Evolutionary conservation across 2,113 vertebrate genomes (phyloP), one percentile per base, ranked within the genome.

Genomic region (Gambusia holbrooki): DNA sequence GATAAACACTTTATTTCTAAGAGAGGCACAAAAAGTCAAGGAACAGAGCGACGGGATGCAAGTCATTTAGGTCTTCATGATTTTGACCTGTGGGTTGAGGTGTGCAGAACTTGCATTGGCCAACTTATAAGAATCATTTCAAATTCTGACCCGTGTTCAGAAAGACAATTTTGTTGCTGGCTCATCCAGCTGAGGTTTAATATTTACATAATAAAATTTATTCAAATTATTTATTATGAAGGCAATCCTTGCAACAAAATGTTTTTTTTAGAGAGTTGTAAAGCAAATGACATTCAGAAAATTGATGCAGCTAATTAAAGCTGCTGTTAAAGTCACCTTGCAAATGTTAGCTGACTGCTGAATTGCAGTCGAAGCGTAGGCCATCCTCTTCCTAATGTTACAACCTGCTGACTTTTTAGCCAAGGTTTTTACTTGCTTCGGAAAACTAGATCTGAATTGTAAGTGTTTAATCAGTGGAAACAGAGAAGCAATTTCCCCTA

Each of bases 41-140:
- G 62, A 33, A 45, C 28, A 25, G 66, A 71, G 70, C 48, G 68
- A 76, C 79, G 30, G 71, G 71, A 77, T 74, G 80, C 71, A 62
- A 74, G 17, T 10, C 9, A 33, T 45, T 65, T 42, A n/a, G 27
- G 70, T 80, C 63, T 80, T 76, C 35, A 35, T 66, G 62, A 58
- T 61, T 83, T 84, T 66, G 69, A 61, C 45, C 62, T 48, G n/a
- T 68, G 15, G 58, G 12, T 42, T 25, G 14, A 74, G 28, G 40
- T 3, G 35, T 62, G 71, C 1, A 10, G 64, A 13, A 66, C 19
- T 27, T 32, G 6, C 22, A 28, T 33, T 25, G 27, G 33, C 62
- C 19, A 10, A 48, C 37, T 74, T 7, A 17, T 13, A 40, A 77
- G 29, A 77, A 76, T 14, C 0, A 65, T 58, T 19, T 79, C 1